Base-by-base conservation (phyloP, 2,113 vertebrate species). In the Ariopsis seemanni region DNA sequence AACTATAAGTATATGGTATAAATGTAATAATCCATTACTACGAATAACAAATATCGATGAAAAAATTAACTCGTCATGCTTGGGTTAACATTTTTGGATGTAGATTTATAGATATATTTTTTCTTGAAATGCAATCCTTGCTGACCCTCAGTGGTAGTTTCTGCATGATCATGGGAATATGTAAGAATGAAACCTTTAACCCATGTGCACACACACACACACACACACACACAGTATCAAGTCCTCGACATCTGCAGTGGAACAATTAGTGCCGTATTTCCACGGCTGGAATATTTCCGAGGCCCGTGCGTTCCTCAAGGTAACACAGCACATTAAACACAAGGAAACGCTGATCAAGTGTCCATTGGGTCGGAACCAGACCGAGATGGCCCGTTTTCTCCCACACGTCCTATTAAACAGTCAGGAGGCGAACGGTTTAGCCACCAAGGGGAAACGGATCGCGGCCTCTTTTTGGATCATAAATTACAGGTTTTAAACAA, bases 401-500 rank as follows among this genome's bases (percentile, higher is more conserved):
- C 88, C 89, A 86, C 83, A 84, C 62, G 90, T 84, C 89, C 88
- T 62, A 91, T 92, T 91, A 91, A 90, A 90, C 87, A 85, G 87
- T 91, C 90, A 92, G 86, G 88, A 85, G 62, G 11, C 81, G 34
- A 82, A 67, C 52, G 63, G 80, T 83, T 77, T 69, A 69, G 86
- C 89, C 90, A 89, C 91, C 82, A 71, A 88, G 91, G 89, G 89
- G 91, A 85, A 89, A 89, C 91, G 91, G 87, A 89, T 84, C 85
- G 82, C 53, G 86, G 87, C 81, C 86, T 89, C 86, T 91, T 87
- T 87, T 87, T 82, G 57, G 88, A 85, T 83, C 86, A 91, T 91
- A 91, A 91, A 92, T 92, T 88, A 88, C 80, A 88, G 88, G 85
- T 86, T 92, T 91, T 91, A 92, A 92, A 90, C 88, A 90, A 90